Evolutionary conservation across 2,888 invertebrate genomes (phyloP), one percentile per base, ranked within the genome.

Genomic region (Loripinus fragilis): DNA sequence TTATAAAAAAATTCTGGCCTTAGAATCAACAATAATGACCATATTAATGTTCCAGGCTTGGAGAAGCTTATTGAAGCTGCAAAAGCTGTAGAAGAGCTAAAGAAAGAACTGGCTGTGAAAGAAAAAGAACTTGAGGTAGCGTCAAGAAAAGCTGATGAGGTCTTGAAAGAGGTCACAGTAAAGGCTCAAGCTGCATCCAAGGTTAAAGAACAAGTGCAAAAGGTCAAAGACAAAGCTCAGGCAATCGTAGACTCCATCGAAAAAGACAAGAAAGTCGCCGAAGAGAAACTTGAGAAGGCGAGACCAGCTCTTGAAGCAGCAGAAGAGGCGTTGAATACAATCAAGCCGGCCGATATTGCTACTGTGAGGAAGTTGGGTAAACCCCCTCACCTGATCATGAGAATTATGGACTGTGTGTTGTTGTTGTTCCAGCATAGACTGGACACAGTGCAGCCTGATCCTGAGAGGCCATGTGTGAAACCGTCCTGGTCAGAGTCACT

Each of bases 101-200:
- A 96, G 80, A 95, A 96, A 88, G 97, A 98, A 88, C 94, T 98
- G 71, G 96, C 96, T 79, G 94, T 96, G 45, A 98, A 97, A 97
- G 98, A 97, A 86, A 94, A 95, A 86, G 97, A 97, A 89, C 96
- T 98, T 83, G 96, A 95, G 30, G 95, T 95, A 64, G 97, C 97
- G n/a, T 96, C 96, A 23, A 95, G 95, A 45, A 96, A 96, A 93
- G 97, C 98, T 1, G 97, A 97, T 93, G 95, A 95, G 80, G 93
- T 93, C 33, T 88, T 93, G 41, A 92, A 93, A 73, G 92, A 93
- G 81, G 93, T 93, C 64, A 93, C 93, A 15, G 85, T 88, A 15
- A 93, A 93, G 85, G 93, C 93, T 38, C 91, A 92, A 81, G 93
- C 93, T 30, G 94, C 94, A 5, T 92, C 94, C 79, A 93, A 92